Conservation (phyloP, 2,113 vertebrate genomes). For the Corythoichthys intestinalis region DNA sequence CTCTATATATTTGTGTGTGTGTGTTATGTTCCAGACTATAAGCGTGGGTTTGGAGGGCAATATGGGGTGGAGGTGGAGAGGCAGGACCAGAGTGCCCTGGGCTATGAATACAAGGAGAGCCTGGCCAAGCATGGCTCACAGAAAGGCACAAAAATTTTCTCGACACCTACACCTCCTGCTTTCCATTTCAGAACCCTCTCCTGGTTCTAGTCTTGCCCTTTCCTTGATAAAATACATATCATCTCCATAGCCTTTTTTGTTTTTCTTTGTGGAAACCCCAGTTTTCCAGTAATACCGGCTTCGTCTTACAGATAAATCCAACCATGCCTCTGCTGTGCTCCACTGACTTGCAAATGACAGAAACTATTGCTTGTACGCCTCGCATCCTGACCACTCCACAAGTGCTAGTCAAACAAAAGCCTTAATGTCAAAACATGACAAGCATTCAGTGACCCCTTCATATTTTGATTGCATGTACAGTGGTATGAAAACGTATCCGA, state of each 20-base stretch:
- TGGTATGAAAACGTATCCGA: no score
- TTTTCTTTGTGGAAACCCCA: background rate
- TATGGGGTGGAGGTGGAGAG: conserved; percentile 85
- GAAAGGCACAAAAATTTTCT: conserved; percentile 76
- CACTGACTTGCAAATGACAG: no score
- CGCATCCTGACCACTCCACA: no score
- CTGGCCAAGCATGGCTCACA: conserved; percentile 87
- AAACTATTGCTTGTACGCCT: no score
- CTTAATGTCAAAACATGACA: no score
- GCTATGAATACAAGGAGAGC: conserved; percentile 89
- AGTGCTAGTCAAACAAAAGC: no score
- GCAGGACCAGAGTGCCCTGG: conserved; percentile 85
- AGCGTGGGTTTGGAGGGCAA: conserved; percentile 88
- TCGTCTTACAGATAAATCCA: no score
- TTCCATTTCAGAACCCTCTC: background rate
- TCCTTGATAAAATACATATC: background rate
- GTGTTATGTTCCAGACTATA: conserved; percentile 86
- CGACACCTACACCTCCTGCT: background rate
- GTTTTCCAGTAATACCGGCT: no score
- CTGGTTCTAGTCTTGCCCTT: background rate
- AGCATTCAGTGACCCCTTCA: no score
- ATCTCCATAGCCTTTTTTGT: conserved; percentile 4
- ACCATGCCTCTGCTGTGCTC: no score
- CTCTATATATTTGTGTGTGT: conserved; percentile 26
- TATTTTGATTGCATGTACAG: no score